phyloP scores from a whole-genome alignment of 2,797 vertebrate species.

The Taenioides sp. region DNA sequence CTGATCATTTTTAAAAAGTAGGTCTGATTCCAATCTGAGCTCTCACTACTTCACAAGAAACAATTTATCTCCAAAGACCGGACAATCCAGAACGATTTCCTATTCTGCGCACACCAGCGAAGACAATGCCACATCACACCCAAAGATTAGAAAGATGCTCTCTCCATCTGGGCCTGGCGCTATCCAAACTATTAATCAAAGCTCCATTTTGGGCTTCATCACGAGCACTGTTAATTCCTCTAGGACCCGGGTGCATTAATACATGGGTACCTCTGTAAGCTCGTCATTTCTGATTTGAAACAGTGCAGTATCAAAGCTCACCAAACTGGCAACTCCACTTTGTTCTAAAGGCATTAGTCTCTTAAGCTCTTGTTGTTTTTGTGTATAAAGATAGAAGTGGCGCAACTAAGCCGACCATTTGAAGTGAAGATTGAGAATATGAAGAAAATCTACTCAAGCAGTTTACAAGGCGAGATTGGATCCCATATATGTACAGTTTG shows the following conservation, averaged over 20 bases:
- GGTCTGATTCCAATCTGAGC: constrained; percentile 29
- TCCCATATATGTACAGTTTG: constrained; percentile 41
- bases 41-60: constrained; percentile 56
- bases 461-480: constrained; percentile 59
- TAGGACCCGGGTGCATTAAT: constrained; percentile 74
- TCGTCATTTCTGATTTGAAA: constrained; percentile 76
- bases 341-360: constrained; percentile 76
- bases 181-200: constrained; percentile 70
- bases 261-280: constrained; percentile 73
- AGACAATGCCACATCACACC: constrained; percentile 36
- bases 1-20: background rate
- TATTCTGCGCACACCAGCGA: constrained; percentile 38
- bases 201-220: constrained; percentile 63
- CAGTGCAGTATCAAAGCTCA: constrained; percentile 67
- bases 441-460: constrained; percentile 66
- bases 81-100: constrained; percentile 50
- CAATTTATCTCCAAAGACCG: constrained; percentile 55
- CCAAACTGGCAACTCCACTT: constrained; percentile 65
- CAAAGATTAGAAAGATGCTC: constrained; percentile 61
- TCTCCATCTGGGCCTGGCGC: constrained; percentile 56
- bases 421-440: constrained; percentile 67
- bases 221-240: constrained; percentile 72
- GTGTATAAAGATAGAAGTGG: constrained; percentile 58
- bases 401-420: constrained; percentile 62
- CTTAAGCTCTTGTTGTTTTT: constrained; percentile 68